Conservation (phyloP, 2,888 invertebrate genomes). For the Girardia tigrina region DNA sequence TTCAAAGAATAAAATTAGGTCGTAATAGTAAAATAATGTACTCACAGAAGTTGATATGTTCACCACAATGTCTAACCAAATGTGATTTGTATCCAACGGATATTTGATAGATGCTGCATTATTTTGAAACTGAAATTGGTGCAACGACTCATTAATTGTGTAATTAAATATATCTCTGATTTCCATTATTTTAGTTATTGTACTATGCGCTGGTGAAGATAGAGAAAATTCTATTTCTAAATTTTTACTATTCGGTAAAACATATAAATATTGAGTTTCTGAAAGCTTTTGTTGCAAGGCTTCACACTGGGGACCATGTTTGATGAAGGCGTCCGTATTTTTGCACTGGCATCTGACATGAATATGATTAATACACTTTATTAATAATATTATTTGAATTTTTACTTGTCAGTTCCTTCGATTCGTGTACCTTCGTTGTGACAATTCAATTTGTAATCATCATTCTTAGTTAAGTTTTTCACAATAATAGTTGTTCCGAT, state of each 20-base stretch:
- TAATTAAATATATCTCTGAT: background rate
- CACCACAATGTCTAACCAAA: background rate
- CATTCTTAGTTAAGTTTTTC: no score
- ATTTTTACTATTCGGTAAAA: background rate
- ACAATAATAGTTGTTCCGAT: no score
- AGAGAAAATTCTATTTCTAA: background rate
- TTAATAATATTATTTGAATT: no score
- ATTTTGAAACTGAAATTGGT: background rate
- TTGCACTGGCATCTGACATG: background rate
- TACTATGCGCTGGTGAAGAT: background rate
- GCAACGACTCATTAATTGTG: background rate
- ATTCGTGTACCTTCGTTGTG: no score
- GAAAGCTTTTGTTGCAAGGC: background rate
- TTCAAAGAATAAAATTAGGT: no score
- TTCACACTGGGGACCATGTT: background rate
- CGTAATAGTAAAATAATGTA: background rate
- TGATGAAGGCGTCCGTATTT: background rate
- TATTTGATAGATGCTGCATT: background rate
- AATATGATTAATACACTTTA: no score
- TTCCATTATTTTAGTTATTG: background rate
- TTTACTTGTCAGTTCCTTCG: no score
- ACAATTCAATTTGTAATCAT: no score
- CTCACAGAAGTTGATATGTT: background rate
- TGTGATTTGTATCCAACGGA: background rate
- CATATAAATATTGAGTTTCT: background rate